A percentile compares a stretch with the other conserved stretches of the same genome.
These are phyloP conservation scores for Manacus vitellinus DNA, from an alignment of 2,113 vertebrate genomes.

Conservation along the genomic window DNA sequence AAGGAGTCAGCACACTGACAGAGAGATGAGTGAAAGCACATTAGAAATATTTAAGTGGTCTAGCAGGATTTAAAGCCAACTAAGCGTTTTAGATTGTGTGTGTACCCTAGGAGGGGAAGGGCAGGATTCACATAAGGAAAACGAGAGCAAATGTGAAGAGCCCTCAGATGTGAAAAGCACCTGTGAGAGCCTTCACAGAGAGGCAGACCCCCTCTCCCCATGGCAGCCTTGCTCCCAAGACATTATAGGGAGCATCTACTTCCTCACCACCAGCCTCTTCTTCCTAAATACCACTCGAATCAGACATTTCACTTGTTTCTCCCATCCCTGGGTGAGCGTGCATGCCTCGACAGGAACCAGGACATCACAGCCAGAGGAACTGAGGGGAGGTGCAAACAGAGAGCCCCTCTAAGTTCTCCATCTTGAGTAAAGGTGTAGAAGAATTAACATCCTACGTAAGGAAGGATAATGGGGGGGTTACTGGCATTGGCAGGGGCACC, in stretches of 20 bases:
- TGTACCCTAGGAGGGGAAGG: not conserved
- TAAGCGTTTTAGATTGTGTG: not conserved
- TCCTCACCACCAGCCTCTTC: not conserved
- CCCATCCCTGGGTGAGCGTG: accelerated
- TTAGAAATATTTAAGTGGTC: not conserved
- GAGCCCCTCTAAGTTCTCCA: accelerated
- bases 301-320: not conserved
- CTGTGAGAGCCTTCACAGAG: not conserved
- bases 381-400: not conserved
- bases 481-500: accelerated
- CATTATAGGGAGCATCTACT: not conserved
- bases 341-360: not conserved
- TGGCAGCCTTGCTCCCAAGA: not conserved
- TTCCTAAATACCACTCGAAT: not conserved
- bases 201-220: not conserved
- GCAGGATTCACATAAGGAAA: slow-evolving; percentile 22
- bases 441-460: accelerated
- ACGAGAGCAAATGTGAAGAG: not conserved
- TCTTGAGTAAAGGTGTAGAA: accelerated
- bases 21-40: not conserved
- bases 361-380: not conserved
- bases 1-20: not conserved
- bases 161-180: not conserved
- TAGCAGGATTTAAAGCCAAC: slow-evolving; percentile 27
- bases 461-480: accelerated